phyloP scores from a whole-genome alignment of 2,888 invertebrate species.

The Chelonus formosanus region DNA sequence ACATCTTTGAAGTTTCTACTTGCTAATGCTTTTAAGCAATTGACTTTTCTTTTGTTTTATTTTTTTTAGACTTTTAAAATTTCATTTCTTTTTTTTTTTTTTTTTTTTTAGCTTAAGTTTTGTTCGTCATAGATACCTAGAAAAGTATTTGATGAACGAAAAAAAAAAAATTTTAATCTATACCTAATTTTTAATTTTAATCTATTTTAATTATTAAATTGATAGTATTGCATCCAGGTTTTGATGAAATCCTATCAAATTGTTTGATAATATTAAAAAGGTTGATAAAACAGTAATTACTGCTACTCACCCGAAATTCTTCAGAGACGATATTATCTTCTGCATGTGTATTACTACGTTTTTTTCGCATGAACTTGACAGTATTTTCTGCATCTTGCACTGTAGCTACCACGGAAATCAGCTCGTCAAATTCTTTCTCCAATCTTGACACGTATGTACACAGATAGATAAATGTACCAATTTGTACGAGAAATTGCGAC shows the following conservation, averaged over 20 bases:
- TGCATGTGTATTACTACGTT: constrained; percentile 56
- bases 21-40: constrained; percentile 11
- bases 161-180: background rate
- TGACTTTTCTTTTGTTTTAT: constrained; percentile 6
- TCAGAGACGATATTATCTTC: constrained; percentile 61
- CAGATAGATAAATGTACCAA: constrained; percentile 56
- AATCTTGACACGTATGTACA: constrained; percentile 55
- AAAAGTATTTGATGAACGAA: background rate
- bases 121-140: no score
- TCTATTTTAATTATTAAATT: no score
- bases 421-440: constrained; percentile 50
- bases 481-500: constrained; percentile 56
- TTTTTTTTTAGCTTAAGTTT: no score
- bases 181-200: no score
- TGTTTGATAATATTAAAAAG: no score
- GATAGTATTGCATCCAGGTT: no score
- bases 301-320: constrained; percentile 52
- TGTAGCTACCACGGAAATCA: constrained; percentile 35
- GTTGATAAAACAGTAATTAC: no score
- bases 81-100: no score
- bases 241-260: no score
- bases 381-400: constrained; percentile 38
- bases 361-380: constrained; percentile 45
- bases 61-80: background rate
- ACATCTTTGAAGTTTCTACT: constrained; percentile 11